phyloP scores from a whole-genome alignment of 1,140 invertebrate genomes.

The Cherax quadricarinatus region DNA sequence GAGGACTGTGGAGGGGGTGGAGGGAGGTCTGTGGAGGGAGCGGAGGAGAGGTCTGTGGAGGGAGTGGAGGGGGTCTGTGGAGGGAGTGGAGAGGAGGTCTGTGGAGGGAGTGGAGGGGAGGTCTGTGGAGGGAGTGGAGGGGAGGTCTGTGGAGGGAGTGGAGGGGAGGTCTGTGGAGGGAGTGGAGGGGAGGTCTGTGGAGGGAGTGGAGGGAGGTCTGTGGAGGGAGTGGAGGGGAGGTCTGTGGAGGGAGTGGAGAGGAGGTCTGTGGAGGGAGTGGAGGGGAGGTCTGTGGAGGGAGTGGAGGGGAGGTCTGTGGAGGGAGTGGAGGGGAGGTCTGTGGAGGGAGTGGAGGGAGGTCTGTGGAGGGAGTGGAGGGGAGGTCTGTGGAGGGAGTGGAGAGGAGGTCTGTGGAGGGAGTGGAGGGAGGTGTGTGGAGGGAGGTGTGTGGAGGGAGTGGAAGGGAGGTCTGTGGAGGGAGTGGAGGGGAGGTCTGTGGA shows the following conservation, averaged over 20 bases:
- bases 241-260: slow-evolving; percentile 4
- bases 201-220: no score
- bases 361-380: background rate
- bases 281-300: background rate
- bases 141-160: no score
- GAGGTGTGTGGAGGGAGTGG: background rate
- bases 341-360: background rate
- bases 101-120: no score
- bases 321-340: no score
- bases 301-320: background rate
- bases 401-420: background rate
- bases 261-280: background rate
- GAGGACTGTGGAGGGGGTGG: background rate
- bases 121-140: no score
- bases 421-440: background rate
- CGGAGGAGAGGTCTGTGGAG: background rate
- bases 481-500: background rate
- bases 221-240: no score
- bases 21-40: no score
- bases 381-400: background rate
- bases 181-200: no score
- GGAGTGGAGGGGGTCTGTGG: no score
- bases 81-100: no score
- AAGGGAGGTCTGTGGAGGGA: no score
- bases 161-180: no score